A percentile compares a stretch with the other conserved stretches of the same genome.
Conservation (phyloP, 2,113 vertebrate genomes). For the Hyaena hyaena region DNA sequence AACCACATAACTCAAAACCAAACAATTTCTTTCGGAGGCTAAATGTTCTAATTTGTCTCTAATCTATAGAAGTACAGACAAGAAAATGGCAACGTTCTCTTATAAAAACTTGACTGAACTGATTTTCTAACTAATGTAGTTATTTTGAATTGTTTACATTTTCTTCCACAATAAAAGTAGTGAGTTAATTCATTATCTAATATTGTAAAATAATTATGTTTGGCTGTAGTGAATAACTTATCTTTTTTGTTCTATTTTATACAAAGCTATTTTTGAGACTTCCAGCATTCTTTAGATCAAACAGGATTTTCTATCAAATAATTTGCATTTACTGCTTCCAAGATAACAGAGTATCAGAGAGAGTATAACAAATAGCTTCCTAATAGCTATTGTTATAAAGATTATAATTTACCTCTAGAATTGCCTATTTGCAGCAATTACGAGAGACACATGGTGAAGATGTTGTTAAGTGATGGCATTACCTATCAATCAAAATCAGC, state of each 20-base stretch:
- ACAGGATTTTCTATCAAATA: not conserved
- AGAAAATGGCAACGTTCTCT: not conserved
- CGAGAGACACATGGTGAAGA: not conserved
- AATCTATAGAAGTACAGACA: not conserved
- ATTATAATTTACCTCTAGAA: slow-evolving; percentile 45
- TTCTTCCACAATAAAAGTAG: not conserved
- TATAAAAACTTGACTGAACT: not conserved
- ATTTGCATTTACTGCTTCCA: slow-evolving; percentile 11
- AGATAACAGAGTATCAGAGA: not conserved
- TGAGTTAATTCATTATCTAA: not conserved
- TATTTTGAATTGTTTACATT: slow-evolving; percentile 31
- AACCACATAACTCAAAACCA: slow-evolving; percentile 12
- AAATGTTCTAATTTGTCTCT: slow-evolving; percentile 53
- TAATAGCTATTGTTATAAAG: not conserved
- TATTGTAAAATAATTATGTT: not conserved
- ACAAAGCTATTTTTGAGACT: slow-evolving; percentile 31
- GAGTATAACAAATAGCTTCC: not conserved
- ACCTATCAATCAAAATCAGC: not conserved
- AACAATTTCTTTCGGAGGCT: slow-evolving; percentile 31
- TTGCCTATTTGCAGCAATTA: not conserved
- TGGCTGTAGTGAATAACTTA: not conserved
- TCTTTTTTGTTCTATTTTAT: slow-evolving; percentile 3
- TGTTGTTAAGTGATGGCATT: not conserved
- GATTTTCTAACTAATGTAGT: not conserved
- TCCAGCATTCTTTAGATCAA: not conserved